Evolutionary conservation across 92 coral and sea anemone genomes (phyloP).

Genomic region (Palythoa heliodiscus): DNA sequence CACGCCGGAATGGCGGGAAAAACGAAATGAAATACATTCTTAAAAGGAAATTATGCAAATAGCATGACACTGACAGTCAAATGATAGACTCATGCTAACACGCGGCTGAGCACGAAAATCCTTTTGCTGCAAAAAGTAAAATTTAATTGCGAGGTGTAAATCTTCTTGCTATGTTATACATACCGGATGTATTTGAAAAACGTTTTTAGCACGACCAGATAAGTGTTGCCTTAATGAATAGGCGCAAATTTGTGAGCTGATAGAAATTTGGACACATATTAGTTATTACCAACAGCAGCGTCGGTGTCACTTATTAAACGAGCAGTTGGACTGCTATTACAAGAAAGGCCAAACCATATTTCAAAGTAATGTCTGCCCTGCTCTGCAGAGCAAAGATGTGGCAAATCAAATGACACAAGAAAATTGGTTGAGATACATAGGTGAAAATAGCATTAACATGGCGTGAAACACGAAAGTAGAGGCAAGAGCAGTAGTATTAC

Average conservation of each 20-base stretch:
- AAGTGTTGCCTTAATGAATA: background rate
- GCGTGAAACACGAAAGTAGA: too few relatives aligned
- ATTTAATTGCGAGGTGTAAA: background rate
- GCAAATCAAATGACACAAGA: too few relatives aligned
- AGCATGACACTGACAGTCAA: background rate
- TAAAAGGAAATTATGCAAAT: background rate
- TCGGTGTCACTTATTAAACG: too few relatives aligned
- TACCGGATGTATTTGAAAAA: slow-evolving; percentile 9
- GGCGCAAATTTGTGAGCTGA: slow-evolving; percentile 15
- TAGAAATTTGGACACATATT: background rate
- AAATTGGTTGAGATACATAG: too few relatives aligned
- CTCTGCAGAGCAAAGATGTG: too few relatives aligned
- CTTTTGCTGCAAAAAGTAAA: background rate
- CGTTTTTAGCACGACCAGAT: background rate
- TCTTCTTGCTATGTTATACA: background rate
- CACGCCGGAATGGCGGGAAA: slow-evolving; percentile 15
- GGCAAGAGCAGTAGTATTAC: too few relatives aligned
- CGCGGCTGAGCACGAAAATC: background rate
- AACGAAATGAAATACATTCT: background rate
- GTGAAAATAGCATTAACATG: too few relatives aligned
- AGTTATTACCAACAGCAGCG: too few relatives aligned
- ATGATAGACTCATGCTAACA: background rate
- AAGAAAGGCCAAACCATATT: too few relatives aligned
- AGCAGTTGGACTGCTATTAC: background rate
- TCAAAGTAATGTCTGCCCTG: too few relatives aligned